Evolutionary conservation across 1,140 invertebrate genomes (phyloP).

Genomic region (Trachelipus rathkii): DNA sequence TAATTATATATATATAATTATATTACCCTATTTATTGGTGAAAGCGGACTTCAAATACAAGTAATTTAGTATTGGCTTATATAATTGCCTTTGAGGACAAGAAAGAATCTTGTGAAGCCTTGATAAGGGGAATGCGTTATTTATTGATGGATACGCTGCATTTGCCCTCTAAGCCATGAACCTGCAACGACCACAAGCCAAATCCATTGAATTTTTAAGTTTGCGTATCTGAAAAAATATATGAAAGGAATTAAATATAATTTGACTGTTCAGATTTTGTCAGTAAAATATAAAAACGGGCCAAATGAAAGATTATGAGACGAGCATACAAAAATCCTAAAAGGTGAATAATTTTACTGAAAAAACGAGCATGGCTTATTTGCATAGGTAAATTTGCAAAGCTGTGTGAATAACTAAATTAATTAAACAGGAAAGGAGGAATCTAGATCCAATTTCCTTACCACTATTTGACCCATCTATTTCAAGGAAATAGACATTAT

Average conservation of each 20-base stretch:
- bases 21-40: slow-evolving; percentile 24
- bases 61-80: slow-evolving; percentile 27
- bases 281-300: neutral
- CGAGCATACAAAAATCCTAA: neutral
- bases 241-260: neutral
- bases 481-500: too few species aligned
- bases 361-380: neutral
- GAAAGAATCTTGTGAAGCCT: slow-evolving; percentile 26
- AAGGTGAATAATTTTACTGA: neutral
- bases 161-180: slow-evolving; percentile 23
- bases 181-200: slow-evolving; percentile 33
- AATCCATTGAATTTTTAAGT: slow-evolving; percentile 26
- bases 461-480: slow-evolving; percentile 8
- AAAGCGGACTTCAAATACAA: slow-evolving; percentile 29
- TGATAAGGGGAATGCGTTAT: slow-evolving; percentile 30
- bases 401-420: too few species aligned
- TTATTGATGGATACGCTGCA: slow-evolving; percentile 21
- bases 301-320: neutral
- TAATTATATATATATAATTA: neutral
- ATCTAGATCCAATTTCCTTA: too few species aligned
- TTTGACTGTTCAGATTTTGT: too few species aligned
- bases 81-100: slow-evolving; percentile 26
- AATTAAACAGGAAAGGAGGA: too few species aligned
- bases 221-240: slow-evolving; percentile 12
- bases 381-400: neutral